Percentiles rank a stretch among this genome's conserved stretches.
Conservation (phyloP, 2,888 invertebrate genomes). For the Tortrix viridana region DNA sequence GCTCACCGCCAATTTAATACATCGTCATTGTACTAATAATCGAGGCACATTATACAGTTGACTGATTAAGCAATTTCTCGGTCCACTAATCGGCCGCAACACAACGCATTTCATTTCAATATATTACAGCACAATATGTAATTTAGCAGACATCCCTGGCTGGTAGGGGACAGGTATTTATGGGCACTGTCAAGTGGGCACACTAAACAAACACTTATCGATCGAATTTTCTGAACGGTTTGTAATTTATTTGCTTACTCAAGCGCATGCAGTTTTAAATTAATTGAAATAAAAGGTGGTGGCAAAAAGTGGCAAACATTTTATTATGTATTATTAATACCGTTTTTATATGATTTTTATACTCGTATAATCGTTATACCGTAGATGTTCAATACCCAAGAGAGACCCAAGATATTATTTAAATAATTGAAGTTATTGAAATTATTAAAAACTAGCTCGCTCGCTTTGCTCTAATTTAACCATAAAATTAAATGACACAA, state of each 20-base stretch:
- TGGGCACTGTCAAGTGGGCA: conserved; percentile 51
- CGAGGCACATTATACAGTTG: conserved; percentile 71
- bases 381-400: no score
- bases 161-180: conserved; percentile 60
- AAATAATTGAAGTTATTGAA: no score
- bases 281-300: conserved; percentile 28
- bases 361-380: no score
- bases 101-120: conserved; percentile 78
- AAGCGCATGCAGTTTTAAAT: conserved; percentile 20
- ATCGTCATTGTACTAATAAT: conserved; percentile 72
- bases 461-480: no score
- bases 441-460: no score
- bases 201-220: conserved; percentile 42
- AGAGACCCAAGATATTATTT: no score
- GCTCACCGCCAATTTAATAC: conserved; percentile 38
- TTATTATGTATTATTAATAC: not conserved
- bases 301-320: not conserved
- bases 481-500: no score
- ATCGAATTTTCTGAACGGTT: conserved; percentile 30
- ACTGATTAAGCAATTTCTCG: conserved; percentile 81
- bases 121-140: conserved; percentile 72
- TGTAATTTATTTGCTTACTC: conserved; percentile 32
- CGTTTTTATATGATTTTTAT: no score
- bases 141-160: conserved; percentile 70
- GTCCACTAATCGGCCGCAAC: conserved; percentile 63